Conservation (phyloP, 2,797 vertebrate species). For the Cygnus olor region DNA sequence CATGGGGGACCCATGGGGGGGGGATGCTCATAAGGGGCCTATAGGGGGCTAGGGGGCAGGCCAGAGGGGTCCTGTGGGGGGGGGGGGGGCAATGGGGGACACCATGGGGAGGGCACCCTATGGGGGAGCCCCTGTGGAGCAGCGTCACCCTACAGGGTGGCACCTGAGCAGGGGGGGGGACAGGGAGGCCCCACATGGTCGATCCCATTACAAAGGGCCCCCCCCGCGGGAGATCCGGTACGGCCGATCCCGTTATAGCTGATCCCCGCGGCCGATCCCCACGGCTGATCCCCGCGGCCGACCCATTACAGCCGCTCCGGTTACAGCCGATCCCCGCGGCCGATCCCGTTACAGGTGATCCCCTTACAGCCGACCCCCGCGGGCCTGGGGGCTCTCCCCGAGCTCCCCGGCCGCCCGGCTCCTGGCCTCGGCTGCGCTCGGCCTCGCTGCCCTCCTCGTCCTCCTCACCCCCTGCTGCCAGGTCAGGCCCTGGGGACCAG, state of each 20-base stretch:
- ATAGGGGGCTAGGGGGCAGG: background rate
- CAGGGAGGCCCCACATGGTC: no score
- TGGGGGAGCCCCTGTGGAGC: background rate
- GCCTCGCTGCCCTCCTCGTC: conserved; percentile 41
- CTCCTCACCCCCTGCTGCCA: conserved; percentile 46
- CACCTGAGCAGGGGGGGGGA: no score
- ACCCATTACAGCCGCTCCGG: background rate
- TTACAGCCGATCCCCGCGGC: background rate
- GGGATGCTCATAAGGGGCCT: no score
- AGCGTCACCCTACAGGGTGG: background rate
- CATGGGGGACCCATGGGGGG: no score
- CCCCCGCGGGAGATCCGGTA: no score
- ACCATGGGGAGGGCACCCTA: background rate
- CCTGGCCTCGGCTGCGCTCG: conserved; percentile 44
- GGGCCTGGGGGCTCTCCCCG: conserved; percentile 45
- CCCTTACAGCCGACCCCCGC: background rate
- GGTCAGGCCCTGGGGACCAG: conserved; percentile 31
- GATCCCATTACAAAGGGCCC: background rate
- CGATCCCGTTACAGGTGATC: rapidly evolving
- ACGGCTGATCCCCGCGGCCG: background rate
- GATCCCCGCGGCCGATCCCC: background rate
- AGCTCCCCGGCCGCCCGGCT: conserved; percentile 37
- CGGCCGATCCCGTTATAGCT: rapidly evolving
- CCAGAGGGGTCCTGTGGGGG: no score
- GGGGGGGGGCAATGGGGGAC: background rate